Conservation (phyloP, 2,797 vertebrate genomes). For the Platyrinchus mystaceus region DNA sequence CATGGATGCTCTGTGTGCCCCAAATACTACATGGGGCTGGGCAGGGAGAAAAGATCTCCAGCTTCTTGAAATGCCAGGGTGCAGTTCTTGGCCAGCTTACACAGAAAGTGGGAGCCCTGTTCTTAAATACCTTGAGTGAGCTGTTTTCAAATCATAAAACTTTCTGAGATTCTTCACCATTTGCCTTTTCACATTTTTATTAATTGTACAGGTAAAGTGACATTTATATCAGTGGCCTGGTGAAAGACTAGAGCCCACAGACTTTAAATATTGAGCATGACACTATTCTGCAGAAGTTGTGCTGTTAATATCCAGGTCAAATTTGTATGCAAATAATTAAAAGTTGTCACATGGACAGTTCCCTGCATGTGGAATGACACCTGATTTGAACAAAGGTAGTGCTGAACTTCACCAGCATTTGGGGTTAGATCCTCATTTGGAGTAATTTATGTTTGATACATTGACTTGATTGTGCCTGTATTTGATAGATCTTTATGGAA, state of each 20-base stretch:
- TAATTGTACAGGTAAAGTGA: background rate
- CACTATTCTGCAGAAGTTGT: background rate
- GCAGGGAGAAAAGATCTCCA: background rate
- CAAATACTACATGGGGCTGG: background rate
- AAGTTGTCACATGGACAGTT: background rate
- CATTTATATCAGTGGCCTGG: background rate
- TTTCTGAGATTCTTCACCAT: background rate
- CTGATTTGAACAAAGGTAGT: background rate
- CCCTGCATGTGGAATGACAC: background rate
- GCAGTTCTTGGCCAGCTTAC: background rate
- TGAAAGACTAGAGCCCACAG: background rate
- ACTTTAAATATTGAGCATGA: background rate
- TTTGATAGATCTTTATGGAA: background rate
- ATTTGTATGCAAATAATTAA: background rate
- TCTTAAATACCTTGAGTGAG: background rate
- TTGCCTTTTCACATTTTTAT: background rate
- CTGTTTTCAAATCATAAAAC: background rate
- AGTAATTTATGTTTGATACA: background rate
- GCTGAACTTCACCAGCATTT: background rate
- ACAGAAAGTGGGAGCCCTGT: background rate
- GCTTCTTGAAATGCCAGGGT: background rate
- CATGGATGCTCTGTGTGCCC: background rate
- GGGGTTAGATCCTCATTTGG: background rate
- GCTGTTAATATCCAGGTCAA: background rate
- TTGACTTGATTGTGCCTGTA: background rate